A percentile compares a stretch with the other conserved stretches of the same genome.
phyloP scores from a whole-genome alignment of 2,113 vertebrate genomes.

The Azemiops feae region DNA sequence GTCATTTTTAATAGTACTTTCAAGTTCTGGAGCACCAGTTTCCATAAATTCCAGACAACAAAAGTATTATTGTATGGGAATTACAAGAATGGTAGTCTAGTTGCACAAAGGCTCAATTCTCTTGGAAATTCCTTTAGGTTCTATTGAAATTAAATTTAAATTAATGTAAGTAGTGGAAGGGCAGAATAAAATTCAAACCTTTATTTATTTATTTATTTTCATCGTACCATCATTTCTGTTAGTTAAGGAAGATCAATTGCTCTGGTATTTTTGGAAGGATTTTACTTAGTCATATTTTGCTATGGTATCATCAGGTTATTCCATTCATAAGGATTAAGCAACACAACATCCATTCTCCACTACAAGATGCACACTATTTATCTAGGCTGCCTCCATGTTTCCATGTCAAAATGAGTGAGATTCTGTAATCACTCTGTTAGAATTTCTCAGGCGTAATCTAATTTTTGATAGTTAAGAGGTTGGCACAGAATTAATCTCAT shows the following conservation, averaged over 20 bases:
- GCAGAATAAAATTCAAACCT: background rate
- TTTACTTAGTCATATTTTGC: constrained; percentile 1
- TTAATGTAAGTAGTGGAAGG: background rate
- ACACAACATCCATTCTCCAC: background rate
- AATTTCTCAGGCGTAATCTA: constrained; percentile 18
- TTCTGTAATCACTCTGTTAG: background rate
- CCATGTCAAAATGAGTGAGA: background rate
- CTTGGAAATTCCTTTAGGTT: background rate
- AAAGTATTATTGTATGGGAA: background rate
- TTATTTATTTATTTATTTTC: background rate
- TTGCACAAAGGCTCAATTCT: background rate
- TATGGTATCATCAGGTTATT: background rate
- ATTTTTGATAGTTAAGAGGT: constrained; percentile 24
- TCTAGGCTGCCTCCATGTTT: background rate
- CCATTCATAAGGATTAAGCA: background rate
- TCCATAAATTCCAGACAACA: background rate
- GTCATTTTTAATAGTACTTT: background rate
- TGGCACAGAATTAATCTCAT: constrained; percentile 9
- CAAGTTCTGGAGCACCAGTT: background rate
- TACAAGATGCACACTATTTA: background rate
- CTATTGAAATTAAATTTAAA: background rate
- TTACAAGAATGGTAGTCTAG: background rate
- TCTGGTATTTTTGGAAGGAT: background rate
- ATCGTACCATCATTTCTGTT: background rate
- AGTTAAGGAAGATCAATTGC: background rate